Evolutionary conservation across 2,797 vertebrate genomes (phyloP).

Genomic region (Xiphorhynchus erythropygius): DNA sequence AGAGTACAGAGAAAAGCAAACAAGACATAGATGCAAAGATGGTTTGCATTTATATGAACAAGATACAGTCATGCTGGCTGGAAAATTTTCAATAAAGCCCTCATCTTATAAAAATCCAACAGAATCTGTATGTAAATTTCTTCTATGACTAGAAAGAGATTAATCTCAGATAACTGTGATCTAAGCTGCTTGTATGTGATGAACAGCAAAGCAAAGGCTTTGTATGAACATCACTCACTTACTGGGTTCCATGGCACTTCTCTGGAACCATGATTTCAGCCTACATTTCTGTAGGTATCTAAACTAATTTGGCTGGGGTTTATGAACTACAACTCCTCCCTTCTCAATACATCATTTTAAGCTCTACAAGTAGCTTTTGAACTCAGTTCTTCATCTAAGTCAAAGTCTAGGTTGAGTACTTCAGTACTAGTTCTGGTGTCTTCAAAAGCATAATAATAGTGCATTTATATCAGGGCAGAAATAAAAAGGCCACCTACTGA

Average conservation of each 20-base stretch:
- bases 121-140: neutral
- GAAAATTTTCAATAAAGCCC: neutral
- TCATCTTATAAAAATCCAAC: neutral
- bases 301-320: neutral
- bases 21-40: neutral
- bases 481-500: neutral
- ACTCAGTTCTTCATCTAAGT: neutral
- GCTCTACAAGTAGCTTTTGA: neutral
- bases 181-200: neutral
- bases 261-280: neutral
- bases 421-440: neutral
- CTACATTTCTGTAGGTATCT: neutral
- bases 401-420: neutral
- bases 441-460: neutral
- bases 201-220: neutral
- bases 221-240: neutral
- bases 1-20: neutral
- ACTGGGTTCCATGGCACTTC: neutral
- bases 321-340: neutral
- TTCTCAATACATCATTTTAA: neutral
- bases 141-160: neutral
- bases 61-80: neutral
- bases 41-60: neutral
- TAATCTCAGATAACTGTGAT: neutral
- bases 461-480: neutral